Percentiles rank a stretch among this genome's conserved stretches.
Evolutionary conservation across 2,113 vertebrate genomes (phyloP).

Genomic region (Tychaedon coryphoeus): DNA sequence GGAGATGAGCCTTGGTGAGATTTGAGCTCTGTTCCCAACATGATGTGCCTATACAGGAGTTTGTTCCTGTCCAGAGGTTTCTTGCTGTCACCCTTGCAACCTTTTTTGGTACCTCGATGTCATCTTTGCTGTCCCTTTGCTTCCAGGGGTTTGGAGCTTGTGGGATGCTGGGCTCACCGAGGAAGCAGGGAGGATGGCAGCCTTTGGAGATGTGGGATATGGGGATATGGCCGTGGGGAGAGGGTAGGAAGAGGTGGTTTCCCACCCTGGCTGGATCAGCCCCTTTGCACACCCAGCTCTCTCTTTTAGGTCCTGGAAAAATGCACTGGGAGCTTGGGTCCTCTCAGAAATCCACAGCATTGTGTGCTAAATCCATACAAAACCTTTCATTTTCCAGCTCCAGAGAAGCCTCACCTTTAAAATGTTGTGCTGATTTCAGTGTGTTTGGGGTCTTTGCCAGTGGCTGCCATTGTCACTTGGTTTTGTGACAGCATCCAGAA

Average conservation of each 20-base stretch:
- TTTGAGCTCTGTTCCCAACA: rapidly evolving
- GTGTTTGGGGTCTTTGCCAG: rapidly evolving
- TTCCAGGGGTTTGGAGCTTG: not conserved
- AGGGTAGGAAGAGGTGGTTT: not conserved
- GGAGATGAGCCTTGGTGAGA: not conserved
- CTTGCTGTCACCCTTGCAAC: not conserved
- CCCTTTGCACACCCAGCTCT: rapidly evolving
- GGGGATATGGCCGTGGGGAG: not conserved
- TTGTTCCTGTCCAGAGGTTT: not conserved
- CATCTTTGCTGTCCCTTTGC: not conserved
- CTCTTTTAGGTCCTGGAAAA: not conserved
- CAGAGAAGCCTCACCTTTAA: not conserved
- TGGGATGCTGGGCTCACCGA: rapidly evolving
- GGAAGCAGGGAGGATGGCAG: not conserved
- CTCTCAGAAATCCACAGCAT: not conserved
- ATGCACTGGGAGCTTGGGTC: not conserved
- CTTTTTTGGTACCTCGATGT: rapidly evolving
- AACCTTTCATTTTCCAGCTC: not conserved
- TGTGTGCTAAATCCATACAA: rapidly evolving
- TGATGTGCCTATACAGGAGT: not conserved
- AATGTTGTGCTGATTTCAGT: not conserved
- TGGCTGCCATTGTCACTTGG: rapidly evolving
- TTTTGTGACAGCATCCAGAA: not conserved
- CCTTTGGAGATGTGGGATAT: not conserved
- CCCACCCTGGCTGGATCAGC: not conserved